These are phyloP conservation scores for Tyrannus savana DNA, from an alignment of 2,113 vertebrate genomes.

Conservation along the genomic window DNA sequence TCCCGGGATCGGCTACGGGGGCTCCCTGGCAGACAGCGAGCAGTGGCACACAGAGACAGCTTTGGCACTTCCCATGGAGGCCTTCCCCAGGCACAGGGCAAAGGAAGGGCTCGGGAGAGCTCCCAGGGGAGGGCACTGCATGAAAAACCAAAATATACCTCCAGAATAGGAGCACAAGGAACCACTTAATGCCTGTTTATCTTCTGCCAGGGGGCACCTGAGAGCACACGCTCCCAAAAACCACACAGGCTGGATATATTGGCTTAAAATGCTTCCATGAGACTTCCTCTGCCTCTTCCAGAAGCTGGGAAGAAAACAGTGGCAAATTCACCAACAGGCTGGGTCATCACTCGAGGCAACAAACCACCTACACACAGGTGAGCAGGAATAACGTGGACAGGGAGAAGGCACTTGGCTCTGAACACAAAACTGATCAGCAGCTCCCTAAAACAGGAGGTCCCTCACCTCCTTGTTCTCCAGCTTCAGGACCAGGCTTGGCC, in stretches of 20 bases:
- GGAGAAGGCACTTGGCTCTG: background rate
- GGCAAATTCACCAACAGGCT: background rate
- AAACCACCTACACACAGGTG: background rate
- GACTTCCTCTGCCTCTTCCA: background rate
- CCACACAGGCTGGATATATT: rapidly evolving
- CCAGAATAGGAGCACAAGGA: background rate
- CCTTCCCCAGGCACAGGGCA: background rate
- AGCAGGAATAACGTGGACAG: too few species aligned
- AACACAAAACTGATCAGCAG: too few species aligned
- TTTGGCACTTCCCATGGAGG: background rate
- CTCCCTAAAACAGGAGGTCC: background rate
- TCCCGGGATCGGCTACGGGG: background rate
- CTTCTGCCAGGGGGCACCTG: background rate
- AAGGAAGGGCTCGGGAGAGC: background rate
- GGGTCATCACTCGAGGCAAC: background rate
- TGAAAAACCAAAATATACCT: background rate
- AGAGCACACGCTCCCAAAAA: background rate
- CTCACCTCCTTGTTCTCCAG: background rate
- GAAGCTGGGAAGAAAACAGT: background rate
- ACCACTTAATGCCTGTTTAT: background rate
- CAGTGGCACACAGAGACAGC: background rate
- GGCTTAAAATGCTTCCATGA: background rate
- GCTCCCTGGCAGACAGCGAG: background rate
- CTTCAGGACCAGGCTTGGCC: background rate
- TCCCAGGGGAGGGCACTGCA: rapidly evolving